A percentile compares a stretch with the other conserved stretches of the same genome.
Evolutionary conservation across 1,140 invertebrate genomes (phyloP).

Genomic region (Gryllus bimaculatus): DNA sequence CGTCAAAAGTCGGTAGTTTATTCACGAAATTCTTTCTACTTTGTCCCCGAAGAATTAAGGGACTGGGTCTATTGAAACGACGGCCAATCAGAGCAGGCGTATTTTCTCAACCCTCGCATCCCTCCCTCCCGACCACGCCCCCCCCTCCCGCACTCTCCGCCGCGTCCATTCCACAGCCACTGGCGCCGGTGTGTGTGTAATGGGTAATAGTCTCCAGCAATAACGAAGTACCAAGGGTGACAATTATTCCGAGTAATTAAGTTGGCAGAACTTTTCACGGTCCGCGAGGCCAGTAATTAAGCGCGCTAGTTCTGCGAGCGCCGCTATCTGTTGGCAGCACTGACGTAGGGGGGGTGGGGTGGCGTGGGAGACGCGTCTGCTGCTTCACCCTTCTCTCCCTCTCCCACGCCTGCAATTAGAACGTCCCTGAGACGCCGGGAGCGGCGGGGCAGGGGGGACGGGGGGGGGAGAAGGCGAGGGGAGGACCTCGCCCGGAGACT

Average conservation of each 20-base stretch:
- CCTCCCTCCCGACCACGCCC: not conserved
- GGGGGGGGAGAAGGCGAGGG: not conserved
- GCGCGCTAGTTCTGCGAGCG: slow-evolving; percentile 9
- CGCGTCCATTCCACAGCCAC: not conserved
- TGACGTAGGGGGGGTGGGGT: not conserved
- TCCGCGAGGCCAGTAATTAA: slow-evolving; percentile 15
- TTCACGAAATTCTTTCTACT: not conserved
- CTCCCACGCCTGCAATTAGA: not conserved
- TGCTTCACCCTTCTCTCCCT: not conserved
- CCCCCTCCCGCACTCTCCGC: not conserved
- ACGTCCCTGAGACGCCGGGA: not conserved
- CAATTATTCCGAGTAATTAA: slow-evolving; percentile 23
- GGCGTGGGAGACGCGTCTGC: not conserved
- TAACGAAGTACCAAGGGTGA: slow-evolving; percentile 13
- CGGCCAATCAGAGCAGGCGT: not conserved
- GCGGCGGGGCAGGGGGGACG: not conserved
- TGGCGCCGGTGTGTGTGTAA: slow-evolving; percentile 3
- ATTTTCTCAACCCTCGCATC: no score
- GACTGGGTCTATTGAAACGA: not conserved
- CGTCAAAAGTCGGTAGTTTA: no score
- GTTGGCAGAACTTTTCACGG: slow-evolving; percentile 15
- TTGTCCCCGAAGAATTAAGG: not conserved
- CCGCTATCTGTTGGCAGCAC: not conserved
- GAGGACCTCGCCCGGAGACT: not conserved
- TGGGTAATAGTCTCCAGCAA: slow-evolving; percentile 19